Percentiles rank a stretch among this genome's conserved stretches.
Conservation (phyloP, 2,888 invertebrate species). For the Tetramorium bicarinatum region DNA sequence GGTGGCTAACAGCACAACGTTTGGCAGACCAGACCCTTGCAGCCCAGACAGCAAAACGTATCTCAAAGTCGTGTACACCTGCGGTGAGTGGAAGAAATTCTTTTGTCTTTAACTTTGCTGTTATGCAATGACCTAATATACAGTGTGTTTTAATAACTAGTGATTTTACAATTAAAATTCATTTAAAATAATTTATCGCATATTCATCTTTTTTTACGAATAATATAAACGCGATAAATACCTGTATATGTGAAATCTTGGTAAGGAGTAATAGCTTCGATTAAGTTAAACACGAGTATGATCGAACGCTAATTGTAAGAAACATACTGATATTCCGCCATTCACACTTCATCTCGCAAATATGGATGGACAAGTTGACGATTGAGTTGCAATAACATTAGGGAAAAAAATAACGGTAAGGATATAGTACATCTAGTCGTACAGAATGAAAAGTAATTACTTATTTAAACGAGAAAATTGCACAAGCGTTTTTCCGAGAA, state of each 20-base stretch:
- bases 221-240: not conserved
- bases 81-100: constrained; percentile 89
- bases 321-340: not conserved
- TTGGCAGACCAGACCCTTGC: constrained; percentile 91
- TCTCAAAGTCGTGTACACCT: constrained; percentile 95
- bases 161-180: not conserved
- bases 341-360: not conserved
- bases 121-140: not conserved
- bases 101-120: constrained; percentile 3
- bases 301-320: not conserved
- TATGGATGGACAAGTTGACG: not conserved
- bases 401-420: not conserved
- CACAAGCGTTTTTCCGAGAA: constrained; percentile 1
- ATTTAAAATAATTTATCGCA: not conserved
- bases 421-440: not conserved
- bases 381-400: constrained; percentile 1
- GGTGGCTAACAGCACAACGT: constrained; percentile 93
- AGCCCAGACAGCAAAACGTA: constrained; percentile 93
- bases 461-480: constrained; percentile 33
- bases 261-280: not conserved
- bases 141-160: not conserved
- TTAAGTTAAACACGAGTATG: not conserved
- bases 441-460: not conserved
- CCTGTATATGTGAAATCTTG: not conserved
- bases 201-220: not conserved